Conservation (phyloP, 64 coral and sea anemone genomes). For the Exaiptasia diaphana region DNA sequence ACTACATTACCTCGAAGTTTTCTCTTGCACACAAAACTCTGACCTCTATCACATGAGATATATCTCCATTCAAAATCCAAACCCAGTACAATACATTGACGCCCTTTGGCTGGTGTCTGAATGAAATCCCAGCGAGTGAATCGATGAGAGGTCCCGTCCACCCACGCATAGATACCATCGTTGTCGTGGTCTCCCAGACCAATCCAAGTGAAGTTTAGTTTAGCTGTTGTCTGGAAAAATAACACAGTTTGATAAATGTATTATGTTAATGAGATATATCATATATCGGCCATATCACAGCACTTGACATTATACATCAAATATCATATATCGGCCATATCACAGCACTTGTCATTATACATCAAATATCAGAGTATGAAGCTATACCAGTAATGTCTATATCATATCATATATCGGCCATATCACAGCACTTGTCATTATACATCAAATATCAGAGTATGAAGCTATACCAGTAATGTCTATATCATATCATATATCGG, state of each 20-base stretch:
- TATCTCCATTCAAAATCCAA: constrained; percentile 72
- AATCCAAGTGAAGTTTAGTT: constrained; percentile 63
- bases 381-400: no score
- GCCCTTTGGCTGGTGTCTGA: constrained; percentile 48
- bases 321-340: no score
- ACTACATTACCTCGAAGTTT: constrained; percentile 58
- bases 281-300: no score
- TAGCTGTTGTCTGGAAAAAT: constrained; percentile 2
- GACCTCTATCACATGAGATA: constrained; percentile 41
- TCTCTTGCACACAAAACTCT: constrained; percentile 72
- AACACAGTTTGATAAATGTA: no score
- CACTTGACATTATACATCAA: no score
- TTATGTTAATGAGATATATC: not conserved
- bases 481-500: no score
- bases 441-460: no score
- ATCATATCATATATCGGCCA: no score
- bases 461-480: no score
- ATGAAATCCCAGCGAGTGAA: constrained; percentile 71
- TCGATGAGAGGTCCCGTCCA: constrained; percentile 59
- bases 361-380: no score
- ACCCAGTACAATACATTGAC: constrained; percentile 49
- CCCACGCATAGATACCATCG: constrained; percentile 47
- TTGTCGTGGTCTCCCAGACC: constrained; percentile 66
- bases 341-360: no score
- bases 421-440: no score